Evolutionary conservation across 2,797 vertebrate genomes (phyloP).

Genomic region (Tangara arthus): DNA sequence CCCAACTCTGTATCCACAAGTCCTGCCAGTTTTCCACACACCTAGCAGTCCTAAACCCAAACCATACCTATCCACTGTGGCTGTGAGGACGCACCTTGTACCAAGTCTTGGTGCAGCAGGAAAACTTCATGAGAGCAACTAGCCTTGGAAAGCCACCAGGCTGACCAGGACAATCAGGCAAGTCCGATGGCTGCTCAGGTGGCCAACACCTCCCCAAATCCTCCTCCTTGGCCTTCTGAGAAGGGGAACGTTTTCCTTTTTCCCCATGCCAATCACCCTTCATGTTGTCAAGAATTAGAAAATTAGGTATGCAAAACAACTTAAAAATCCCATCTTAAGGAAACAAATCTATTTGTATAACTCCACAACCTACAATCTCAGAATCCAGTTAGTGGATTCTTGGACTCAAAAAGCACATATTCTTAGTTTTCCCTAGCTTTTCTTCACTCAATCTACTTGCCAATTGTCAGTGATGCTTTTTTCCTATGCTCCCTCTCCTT

Average conservation of each 20-base stretch:
- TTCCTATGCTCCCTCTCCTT: not conserved
- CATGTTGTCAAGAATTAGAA: no score
- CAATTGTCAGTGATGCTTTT: not conserved
- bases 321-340: no score
- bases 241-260: rapidly evolving
- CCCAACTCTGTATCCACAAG: not conserved
- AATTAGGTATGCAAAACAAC: no score
- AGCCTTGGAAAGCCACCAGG: not conserved
- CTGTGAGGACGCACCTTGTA: not conserved
- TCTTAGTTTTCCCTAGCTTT: not conserved
- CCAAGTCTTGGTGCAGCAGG: not conserved
- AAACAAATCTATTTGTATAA: no score
- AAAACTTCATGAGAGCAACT: rapidly evolving
- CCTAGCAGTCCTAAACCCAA: not conserved
- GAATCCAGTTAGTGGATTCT: no score
- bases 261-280: no score
- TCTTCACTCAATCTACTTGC: not conserved
- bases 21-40: not conserved
- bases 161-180: not conserved
- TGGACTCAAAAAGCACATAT: no score
- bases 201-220: not conserved
- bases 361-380: no score
- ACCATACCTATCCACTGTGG: no score
- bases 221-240: not conserved
- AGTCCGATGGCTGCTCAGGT: not conserved